Conservation (phyloP, 2,797 vertebrate species). For the Fistularia commersonii region DNA sequence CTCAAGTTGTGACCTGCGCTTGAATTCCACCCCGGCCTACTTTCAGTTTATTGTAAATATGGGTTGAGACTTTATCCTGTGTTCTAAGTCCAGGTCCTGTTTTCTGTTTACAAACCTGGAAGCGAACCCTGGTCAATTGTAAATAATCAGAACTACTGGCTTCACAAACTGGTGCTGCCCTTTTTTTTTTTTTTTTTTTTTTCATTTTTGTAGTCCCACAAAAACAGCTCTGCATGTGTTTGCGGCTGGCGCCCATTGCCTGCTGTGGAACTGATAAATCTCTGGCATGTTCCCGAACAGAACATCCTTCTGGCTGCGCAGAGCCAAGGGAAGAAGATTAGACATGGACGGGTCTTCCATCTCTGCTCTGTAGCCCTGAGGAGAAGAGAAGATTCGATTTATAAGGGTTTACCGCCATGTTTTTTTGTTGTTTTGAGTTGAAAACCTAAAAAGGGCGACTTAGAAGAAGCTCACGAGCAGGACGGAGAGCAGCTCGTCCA, state of each 20-base stretch:
- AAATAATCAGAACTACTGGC: too few species aligned
- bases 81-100: too few species aligned
- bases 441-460: background rate
- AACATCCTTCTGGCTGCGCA: conserved; percentile 88
- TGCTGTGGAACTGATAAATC: conserved; percentile 96
- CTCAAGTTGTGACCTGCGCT: too few species aligned
- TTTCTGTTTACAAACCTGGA: too few species aligned
- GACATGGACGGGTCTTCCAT: conserved; percentile 92
- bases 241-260: conserved; percentile 63
- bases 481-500: conserved; percentile 89
- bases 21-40: too few species aligned
- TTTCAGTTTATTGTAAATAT: too few species aligned
- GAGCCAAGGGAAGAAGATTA: conserved; percentile 81
- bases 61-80: too few species aligned
- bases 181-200: too few species aligned
- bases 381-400: background rate
- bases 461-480: conserved; percentile 78
- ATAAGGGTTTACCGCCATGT: background rate
- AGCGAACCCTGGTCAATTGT: too few species aligned
- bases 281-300: conserved; percentile 97
- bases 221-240: background rate
- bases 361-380: conserved; percentile 91
- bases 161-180: too few species aligned
- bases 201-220: too few species aligned
- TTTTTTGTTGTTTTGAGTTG: background rate